phyloP scores from a whole-genome alignment of 2,113 vertebrate species.

The Corythaixoides concolor region DNA sequence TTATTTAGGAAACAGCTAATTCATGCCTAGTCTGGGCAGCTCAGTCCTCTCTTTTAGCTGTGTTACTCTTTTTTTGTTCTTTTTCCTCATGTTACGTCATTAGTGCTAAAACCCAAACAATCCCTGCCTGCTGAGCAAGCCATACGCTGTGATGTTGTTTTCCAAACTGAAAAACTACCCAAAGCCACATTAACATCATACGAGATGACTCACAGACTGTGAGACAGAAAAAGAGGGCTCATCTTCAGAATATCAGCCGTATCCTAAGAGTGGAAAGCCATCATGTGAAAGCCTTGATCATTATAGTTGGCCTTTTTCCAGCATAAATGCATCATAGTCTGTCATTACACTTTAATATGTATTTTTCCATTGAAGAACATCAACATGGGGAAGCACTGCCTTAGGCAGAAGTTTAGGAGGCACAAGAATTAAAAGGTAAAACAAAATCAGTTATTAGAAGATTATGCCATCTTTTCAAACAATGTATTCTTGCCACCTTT shows the following conservation, averaged over 20 bases:
- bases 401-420: not conserved
- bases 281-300: not conserved
- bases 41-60: not conserved
- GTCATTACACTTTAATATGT: not conserved
- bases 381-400: not conserved
- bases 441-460: not conserved
- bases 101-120: not conserved
- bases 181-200: not conserved
- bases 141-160: not conserved
- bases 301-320: not conserved
- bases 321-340: not conserved
- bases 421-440: not conserved
- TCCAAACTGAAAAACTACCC: not conserved
- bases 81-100: not conserved
- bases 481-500: not conserved
- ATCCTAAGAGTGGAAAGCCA: not conserved
- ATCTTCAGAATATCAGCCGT: not conserved
- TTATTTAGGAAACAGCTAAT: constrained; percentile 46
- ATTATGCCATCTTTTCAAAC: not conserved
- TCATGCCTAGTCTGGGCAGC: not conserved
- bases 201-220: not conserved
- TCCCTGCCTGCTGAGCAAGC: not conserved
- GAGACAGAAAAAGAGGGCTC: not conserved
- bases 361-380: not conserved
- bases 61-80: not conserved